A percentile compares a stretch with the other conserved stretches of the same genome.
Evolutionary conservation across 2,797 vertebrate species (phyloP).

Genomic region (Micromesistius poutassou): DNA sequence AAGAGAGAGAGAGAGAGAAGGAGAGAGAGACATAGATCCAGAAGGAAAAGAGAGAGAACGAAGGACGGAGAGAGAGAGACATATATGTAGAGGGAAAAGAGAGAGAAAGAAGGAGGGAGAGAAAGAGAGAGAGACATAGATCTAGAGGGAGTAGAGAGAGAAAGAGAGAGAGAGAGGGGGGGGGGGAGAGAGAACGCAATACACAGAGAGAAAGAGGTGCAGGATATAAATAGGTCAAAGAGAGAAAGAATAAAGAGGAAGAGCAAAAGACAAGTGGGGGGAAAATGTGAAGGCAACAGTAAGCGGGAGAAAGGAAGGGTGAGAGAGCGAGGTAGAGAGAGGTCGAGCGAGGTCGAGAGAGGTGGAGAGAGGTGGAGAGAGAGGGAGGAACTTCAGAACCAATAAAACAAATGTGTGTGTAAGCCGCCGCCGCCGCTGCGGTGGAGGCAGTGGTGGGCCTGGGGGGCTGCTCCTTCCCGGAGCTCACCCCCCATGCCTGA

Average conservation of each 20-base stretch:
- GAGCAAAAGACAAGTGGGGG: background rate
- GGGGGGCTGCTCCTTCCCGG: slow-evolving; percentile 40
- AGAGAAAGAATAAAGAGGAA: background rate
- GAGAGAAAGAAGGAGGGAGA: background rate
- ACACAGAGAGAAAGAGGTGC: background rate
- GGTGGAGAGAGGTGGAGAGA: slow-evolving; percentile 43
- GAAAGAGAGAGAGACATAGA: background rate
- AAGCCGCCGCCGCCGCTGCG: slow-evolving; percentile 44
- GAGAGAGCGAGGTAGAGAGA: slow-evolving; percentile 21
- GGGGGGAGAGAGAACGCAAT: background rate
- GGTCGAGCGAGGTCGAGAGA: slow-evolving; percentile 32
- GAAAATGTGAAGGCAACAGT: background rate
- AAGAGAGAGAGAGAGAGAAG: background rate
- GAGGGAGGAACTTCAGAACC: slow-evolving; percentile 61
- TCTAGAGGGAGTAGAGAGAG: background rate
- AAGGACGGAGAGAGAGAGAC: no score
- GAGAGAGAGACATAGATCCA: slow-evolving; percentile 22
- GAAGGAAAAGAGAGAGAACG: no score
- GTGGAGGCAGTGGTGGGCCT: slow-evolving; percentile 31
- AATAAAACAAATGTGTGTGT: slow-evolving; percentile 62
- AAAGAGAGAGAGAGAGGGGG: background rate
- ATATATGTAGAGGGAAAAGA: no score
- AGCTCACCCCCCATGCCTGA: slow-evolving; percentile 40
- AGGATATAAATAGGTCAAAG: background rate
- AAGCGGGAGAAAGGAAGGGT: background rate